Evolutionary conservation across 2,113 vertebrate species (phyloP).

Genomic region (Capricornis sumatraensis): DNA sequence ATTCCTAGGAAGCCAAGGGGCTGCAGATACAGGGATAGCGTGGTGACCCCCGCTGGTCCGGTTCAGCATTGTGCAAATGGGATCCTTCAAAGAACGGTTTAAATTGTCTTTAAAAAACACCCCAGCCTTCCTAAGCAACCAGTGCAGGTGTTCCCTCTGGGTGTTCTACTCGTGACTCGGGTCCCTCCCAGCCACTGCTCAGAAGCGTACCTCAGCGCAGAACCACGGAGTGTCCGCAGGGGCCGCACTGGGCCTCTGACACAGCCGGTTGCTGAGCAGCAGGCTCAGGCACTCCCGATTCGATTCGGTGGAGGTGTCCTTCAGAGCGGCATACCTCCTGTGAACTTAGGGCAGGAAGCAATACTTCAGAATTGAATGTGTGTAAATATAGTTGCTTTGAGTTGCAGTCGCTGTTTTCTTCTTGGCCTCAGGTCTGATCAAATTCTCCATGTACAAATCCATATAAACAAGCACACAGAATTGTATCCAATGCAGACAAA

Average conservation of each 20-base stretch:
- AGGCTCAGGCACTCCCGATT: neutral
- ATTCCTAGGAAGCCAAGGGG: neutral
- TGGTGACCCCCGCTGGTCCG: neutral
- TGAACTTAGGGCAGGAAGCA: neutral
- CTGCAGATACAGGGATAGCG: neutral
- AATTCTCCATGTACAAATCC: neutral
- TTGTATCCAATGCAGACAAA: constrained; percentile 13
- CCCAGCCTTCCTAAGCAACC: neutral
- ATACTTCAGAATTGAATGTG: constrained; percentile 65
- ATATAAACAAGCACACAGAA: constrained; percentile 51
- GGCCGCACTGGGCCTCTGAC: neutral
- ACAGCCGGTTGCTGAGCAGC: neutral
- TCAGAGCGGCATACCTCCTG: constrained; percentile 33
- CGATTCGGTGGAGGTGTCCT: neutral
- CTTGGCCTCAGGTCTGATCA: constrained; percentile 35
- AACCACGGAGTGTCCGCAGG: neutral
- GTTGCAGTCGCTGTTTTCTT: neutral
- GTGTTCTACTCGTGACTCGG: neutral
- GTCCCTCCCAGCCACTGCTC: neutral
- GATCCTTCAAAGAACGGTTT: neutral
- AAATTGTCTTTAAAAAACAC: constrained; percentile 14
- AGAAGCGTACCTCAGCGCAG: constrained; percentile 38
- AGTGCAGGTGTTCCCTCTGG: fast-evolving
- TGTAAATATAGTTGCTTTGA: constrained; percentile 22
- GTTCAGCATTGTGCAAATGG: neutral